Conservation (phyloP, 2,888 invertebrate species). For the Hirtodrosophila cameraria region DNA sequence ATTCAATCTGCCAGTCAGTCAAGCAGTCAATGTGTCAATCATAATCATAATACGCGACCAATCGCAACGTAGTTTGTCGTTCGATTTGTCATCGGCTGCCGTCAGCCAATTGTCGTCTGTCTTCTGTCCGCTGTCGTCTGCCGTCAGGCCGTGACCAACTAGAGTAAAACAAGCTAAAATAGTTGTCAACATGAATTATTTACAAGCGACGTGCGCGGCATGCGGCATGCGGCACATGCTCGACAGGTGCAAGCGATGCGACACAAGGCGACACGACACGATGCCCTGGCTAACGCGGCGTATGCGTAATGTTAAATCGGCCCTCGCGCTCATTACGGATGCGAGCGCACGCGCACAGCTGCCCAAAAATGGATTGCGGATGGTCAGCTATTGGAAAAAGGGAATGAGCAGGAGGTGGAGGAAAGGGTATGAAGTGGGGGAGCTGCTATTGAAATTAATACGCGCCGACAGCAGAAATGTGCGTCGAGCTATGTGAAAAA, state of each 20-base stretch:
- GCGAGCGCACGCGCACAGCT: conserved; percentile 75
- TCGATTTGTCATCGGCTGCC: conserved; percentile 47
- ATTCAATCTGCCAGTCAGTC: conserved; percentile 37
- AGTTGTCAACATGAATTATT: conserved; percentile 80
- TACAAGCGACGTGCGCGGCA: conserved; percentile 75
- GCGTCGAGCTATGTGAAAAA: conserved; percentile 56
- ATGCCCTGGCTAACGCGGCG: conserved; percentile 32
- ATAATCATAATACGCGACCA: conserved; percentile 66
- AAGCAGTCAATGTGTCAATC: conserved; percentile 76
- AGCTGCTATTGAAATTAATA: conserved; percentile 69
- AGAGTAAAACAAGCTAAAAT: conserved; percentile 74
- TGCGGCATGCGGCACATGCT: conserved; percentile 36
- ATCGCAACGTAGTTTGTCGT: conserved; percentile 43
- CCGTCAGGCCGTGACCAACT: conserved; percentile 57
- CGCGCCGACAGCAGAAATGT: conserved; percentile 74
- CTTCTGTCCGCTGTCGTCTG: conserved; percentile 19
- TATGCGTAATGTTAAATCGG: conserved; percentile 52
- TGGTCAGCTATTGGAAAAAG: conserved; percentile 12
- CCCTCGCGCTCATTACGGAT: conserved; percentile 61
- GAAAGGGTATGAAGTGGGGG: conserved; percentile 8
- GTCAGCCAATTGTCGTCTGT: not conserved
- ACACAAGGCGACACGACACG: conserved; percentile 16
- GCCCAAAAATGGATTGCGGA: conserved; percentile 67
- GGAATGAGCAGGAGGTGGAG: not conserved
- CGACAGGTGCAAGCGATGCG: conserved; percentile 60